Percentiles rank a stretch among this genome's conserved stretches.
Conservation (phyloP, 37 sponge, comb jelly and placozoan genomes). For the Dysidea cf. avara region DNA sequence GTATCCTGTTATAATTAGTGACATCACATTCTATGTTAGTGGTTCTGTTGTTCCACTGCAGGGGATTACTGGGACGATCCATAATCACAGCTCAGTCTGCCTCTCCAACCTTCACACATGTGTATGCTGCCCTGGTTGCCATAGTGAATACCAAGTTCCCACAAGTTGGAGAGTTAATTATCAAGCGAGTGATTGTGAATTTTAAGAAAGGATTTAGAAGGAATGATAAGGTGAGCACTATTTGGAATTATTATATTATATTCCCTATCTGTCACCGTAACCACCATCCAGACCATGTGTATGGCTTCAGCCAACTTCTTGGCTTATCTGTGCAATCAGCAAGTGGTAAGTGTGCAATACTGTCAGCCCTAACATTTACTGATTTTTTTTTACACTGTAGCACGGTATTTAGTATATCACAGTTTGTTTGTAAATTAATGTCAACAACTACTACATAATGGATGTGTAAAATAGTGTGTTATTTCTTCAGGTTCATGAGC, state of each 20-base stretch:
- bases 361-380: too few relatives aligned
- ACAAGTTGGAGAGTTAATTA: conserved; percentile 87
- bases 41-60: too few relatives aligned
- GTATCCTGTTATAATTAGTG: too few relatives aligned
- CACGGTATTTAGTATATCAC: too few relatives aligned
- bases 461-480: too few relatives aligned
- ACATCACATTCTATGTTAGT: too few relatives aligned
- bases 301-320: conserved; percentile 87
- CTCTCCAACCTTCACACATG: conserved; percentile 96
- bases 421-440: too few relatives aligned
- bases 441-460: too few relatives aligned
- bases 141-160: conserved; percentile 99
- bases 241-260: neutral
- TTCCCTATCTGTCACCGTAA: neutral
- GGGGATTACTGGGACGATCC: conserved; percentile 86
- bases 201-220: conserved; percentile 83
- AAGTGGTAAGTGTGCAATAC: conserved; percentile 71
- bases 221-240: conserved; percentile 78
- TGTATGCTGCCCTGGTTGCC: conserved; percentile 94
- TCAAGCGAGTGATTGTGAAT: conserved; percentile 76
- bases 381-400: too few relatives aligned
- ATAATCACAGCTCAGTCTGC: conserved; percentile 89
- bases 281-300: conserved; percentile 51
- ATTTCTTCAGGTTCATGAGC: conserved; percentile 76
- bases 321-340: conserved; percentile 96